Base-by-base conservation (phyloP, 2,797 vertebrate genomes). In the Schizopygopsis pylzovi region DNA sequence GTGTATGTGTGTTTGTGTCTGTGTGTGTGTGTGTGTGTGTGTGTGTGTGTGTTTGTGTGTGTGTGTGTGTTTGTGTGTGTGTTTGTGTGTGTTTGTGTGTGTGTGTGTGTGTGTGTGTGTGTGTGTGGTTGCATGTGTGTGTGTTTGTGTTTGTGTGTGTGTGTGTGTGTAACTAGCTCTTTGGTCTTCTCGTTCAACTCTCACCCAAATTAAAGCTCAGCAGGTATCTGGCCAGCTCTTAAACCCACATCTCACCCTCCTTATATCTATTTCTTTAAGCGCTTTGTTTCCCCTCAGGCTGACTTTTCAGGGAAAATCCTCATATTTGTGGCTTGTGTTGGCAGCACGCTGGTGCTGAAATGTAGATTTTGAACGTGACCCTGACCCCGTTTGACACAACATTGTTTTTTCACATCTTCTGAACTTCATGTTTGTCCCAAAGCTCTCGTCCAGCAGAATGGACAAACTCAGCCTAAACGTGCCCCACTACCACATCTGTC, bases 251-350 rank as follows among this genome's bases (percentile, higher is more conserved):
- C 45, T 88, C 61, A 79, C 82, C 61, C 52, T 83, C 82, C 75
- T 61, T 49, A 67, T 85, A 41, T 86, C 52, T 80, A 59, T 87
- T 93, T 92, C 92, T 76, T 78, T 70, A 93, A 93, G 91, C 92
- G 90, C 92, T 94, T 95, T 94, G 93, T 93, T 94, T 93, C 93
- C 93, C 91, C 92, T 91, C 92, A 93, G 90, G 91, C 90, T 91
- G 84, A 93, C 92, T 95, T 94, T 93, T 94, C 93, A 93, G 92
- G 92, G 93, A 94, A 94, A 93, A 94, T 87, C 89, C 90, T 94
- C 92, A 94, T 95, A 93, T 95, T 95, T 95, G 94, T 92, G 95
- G 94, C 92, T 94, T 93, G 90, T 91, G 88, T 93, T 94, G 93
- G 94, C 94, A 93, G 91, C 89, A 86, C 87, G 90, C 91, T 92